A percentile compares a stretch with the other conserved stretches of the same genome.
Conservation (phyloP, 2,113 vertebrate genomes). For the Eurystomus gularis region DNA sequence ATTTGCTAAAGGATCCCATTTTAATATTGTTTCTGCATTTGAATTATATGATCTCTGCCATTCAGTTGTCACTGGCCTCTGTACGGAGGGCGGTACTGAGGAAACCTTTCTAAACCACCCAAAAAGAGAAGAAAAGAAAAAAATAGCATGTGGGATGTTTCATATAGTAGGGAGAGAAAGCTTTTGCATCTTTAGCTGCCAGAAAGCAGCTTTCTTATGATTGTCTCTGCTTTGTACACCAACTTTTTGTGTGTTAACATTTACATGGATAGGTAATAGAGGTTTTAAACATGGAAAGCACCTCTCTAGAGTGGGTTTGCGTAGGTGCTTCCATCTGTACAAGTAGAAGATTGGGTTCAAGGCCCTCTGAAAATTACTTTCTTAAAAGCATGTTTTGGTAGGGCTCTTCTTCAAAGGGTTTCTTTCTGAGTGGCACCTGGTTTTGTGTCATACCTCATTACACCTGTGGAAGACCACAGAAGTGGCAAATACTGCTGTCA, state of each 20-base stretch:
- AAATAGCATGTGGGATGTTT: neutral
- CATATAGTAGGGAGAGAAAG: neutral
- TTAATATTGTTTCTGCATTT: neutral
- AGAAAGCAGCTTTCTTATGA: neutral
- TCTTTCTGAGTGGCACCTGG: neutral
- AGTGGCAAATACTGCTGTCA: neutral
- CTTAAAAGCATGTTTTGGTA: neutral
- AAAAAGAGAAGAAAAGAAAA: neutral
- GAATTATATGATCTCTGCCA: neutral
- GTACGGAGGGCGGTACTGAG: neutral
- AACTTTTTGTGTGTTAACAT: neutral
- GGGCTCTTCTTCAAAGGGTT: neutral
- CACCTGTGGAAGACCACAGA: neutral
- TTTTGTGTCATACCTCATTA: neutral
- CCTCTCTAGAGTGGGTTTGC: neutral
- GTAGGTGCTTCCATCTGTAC: neutral
- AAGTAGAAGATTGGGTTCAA: neutral
- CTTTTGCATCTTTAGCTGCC: neutral
- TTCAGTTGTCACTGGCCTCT: neutral
- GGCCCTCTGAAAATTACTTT: neutral
- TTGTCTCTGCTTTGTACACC: neutral
- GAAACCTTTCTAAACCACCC: neutral
- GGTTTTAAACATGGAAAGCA: neutral
- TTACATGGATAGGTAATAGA: neutral
- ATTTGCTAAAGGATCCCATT: neutral